Base-by-base conservation (phyloP, 1,140 invertebrate species). In the Cryptotermes secundus region DNA sequence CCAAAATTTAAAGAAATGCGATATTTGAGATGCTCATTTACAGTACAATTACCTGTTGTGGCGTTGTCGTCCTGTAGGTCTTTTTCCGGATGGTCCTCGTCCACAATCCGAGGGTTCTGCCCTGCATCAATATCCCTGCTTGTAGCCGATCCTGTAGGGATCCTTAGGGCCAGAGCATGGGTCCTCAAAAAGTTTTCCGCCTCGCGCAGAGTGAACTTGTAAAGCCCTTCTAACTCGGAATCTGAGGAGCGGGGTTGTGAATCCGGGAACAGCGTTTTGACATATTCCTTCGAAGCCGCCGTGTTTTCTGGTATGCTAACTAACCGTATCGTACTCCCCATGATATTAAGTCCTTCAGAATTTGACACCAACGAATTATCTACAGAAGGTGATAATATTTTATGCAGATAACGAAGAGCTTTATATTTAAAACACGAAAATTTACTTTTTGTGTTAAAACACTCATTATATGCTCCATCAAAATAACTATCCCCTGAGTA, bases 171-270 rank as follows among this genome's bases (percentile, higher is more conserved):
- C 26, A 72, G n/a, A 31, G 59, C 59, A 14, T 72, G 59, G 26
- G 6, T 72, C 7, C 59, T 26, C n/a, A 31, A 26, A 31, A 72
- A 72, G n/a, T 4, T 72, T 31, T 72, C 59, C 7, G 59, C 59
- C n/a, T 72, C 26, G 2, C 59, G 59, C 10, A 72, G 14, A 1
- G 16, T 31, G 24, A 81, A 81, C 22, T 81, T 81, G 24, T 81
- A 81, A 2, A 81, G 80, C 19, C 34, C 6, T 19, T 81, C 80
- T 16, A 81, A 14, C 34, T 81, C 80, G 34, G 35, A 38, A 34
- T 81, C 80, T 36, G 80, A 38, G 35, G 80, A 81, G 4, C 80
- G 22, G 26, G 80, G 80, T 81, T 81, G 80, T n/a, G 80, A 81
- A 45, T 81, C 80, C 3, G 80, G 35, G 14, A 81, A 81, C 34